These are phyloP conservation scores for Microcebus lehilahytsara DNA, from an alignment of 2,113 vertebrate species.

Conservation along the genomic window DNA sequence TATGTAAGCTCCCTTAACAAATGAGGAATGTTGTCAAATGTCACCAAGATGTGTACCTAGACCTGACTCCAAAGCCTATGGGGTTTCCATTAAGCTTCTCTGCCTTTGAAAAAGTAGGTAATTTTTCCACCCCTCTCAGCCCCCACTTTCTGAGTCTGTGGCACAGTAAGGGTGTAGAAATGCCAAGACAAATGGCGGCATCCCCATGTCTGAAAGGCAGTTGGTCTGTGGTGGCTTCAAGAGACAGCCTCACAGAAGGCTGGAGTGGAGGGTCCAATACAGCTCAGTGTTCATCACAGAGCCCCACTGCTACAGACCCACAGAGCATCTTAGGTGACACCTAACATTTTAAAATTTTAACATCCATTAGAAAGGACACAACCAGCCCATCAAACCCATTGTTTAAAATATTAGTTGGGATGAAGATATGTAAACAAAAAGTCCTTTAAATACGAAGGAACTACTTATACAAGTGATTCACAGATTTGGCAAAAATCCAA, in stretches of 20 bases:
- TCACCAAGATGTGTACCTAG: neutral
- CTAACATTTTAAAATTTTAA: neutral
- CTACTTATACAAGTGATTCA: neutral
- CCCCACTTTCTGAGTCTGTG: neutral
- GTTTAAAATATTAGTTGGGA: neutral
- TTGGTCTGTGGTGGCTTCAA: neutral
- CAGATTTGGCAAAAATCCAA: neutral
- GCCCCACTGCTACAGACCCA: neutral
- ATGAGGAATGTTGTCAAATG: neutral
- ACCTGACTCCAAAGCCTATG: neutral
- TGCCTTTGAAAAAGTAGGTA: neutral
- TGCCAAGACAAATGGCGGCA: neutral
- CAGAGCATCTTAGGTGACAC: neutral
- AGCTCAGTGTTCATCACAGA: neutral
- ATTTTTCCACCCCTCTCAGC: neutral
- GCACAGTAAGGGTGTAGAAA: neutral
- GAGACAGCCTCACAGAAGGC: neutral
- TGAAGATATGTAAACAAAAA: neutral
- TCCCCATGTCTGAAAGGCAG: neutral
- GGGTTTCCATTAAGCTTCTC: neutral
- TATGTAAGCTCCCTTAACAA: neutral
- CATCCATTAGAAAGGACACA: neutral
- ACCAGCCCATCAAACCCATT: neutral
- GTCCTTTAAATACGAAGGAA: constrained; percentile 8
- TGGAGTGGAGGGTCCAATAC: neutral